Evolutionary conservation across 1,140 invertebrate genomes (phyloP).

Genomic region (Microvelia longipes): DNA sequence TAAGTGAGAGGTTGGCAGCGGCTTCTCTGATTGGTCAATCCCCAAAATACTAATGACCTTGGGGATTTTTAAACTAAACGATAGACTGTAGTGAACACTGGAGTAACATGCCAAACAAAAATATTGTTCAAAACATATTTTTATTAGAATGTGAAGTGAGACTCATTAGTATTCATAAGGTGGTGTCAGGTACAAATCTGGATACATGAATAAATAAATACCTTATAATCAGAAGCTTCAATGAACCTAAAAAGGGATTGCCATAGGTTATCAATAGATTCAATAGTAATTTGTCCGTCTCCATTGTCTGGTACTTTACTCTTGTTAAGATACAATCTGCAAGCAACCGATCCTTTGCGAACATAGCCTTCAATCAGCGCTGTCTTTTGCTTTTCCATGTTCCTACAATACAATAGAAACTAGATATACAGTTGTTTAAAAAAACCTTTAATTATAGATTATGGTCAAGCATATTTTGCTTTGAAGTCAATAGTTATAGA

Average conservation of each 20-base stretch:
- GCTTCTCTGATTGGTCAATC: too few species aligned
- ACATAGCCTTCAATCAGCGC: conserved; percentile 59
- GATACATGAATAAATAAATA: too few species aligned
- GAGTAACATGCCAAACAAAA: too few species aligned
- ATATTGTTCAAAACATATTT: too few species aligned
- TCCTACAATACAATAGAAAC: conserved; percentile 32
- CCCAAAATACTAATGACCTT: too few species aligned
- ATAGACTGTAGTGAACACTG: too few species aligned
- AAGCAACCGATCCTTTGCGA: conserved; percentile 55
- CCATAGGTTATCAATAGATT: conserved; percentile 46
- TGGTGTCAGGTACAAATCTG: too few species aligned
- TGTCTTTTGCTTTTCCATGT: conserved; percentile 67
- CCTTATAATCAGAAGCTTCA: conserved; percentile 62
- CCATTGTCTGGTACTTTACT: conserved; percentile 9
- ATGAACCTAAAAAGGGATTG: conserved; percentile 58
- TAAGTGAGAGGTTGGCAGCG: too few species aligned
- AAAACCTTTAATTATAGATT: background rate
- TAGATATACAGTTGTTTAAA: background rate
- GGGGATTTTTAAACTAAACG: too few species aligned
- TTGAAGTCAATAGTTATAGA: background rate
- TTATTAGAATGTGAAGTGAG: too few species aligned
- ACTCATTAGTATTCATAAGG: too few species aligned
- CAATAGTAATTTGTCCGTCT: conserved; percentile 22
- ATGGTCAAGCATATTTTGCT: background rate
- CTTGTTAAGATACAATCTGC: conserved; percentile 33